Percentiles rank a stretch among this genome's conserved stretches.
phyloP scores from a whole-genome alignment of 2,888 invertebrate genomes.

The Hydrotaea diabolus region DNA sequence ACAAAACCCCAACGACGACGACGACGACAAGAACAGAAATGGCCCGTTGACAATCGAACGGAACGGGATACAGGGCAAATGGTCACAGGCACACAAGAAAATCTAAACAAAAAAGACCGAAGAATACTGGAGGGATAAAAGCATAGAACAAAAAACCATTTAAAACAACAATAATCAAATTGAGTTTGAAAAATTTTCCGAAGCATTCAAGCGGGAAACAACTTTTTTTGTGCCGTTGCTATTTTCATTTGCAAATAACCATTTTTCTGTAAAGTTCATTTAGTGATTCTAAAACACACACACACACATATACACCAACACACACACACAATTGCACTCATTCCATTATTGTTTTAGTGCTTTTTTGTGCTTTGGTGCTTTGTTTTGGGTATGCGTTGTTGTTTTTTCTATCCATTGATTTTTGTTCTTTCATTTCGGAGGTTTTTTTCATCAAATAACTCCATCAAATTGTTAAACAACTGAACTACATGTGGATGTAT shows the following conservation, averaged over 20 bases:
- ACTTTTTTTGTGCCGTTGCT: conserved; percentile 33
- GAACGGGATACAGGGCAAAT: conserved; percentile 1
- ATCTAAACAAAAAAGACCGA: background rate
- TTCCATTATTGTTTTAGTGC: conserved; percentile 23
- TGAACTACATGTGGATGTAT: conserved; percentile 34
- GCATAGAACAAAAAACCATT: conserved; percentile 49
- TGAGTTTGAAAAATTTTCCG: conserved; percentile 58
- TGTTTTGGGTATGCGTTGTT: conserved; percentile 45
- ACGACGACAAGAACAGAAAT: background rate
- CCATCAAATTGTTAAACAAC: conserved; percentile 60
- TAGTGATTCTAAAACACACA: conserved; percentile 39
- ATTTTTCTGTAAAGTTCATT: conserved; percentile 62
- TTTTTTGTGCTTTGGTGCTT: conserved; percentile 8
- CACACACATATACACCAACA: background rate
- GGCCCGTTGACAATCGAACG: conserved; percentile 1
- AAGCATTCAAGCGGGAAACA: conserved; percentile 60
- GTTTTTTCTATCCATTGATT: conserved; percentile 63
- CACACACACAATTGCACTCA: background rate
- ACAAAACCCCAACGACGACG: background rate
- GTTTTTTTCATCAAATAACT: conserved; percentile 52
- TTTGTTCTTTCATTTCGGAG: conserved; percentile 45
- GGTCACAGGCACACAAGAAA: background rate
- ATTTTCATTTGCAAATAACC: conserved; percentile 64
- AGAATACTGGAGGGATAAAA: conserved; percentile 4
- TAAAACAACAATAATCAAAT: conserved; percentile 64